Base-by-base conservation (phyloP, 2,888 invertebrate genomes). In the Willowsia nigromaculata region DNA sequence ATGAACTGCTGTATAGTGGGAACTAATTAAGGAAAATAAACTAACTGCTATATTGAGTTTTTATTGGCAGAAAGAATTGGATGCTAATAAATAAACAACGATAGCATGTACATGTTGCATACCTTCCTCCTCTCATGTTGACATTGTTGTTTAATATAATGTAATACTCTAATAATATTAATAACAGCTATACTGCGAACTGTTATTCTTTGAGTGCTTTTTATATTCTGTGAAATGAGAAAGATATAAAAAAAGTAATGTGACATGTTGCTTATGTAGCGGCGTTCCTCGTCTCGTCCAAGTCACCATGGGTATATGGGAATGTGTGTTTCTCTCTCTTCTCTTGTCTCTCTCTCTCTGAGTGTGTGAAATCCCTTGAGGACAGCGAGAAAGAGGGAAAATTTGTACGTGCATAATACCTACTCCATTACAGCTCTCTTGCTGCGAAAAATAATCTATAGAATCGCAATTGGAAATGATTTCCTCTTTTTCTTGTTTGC, bases 381-480 rank as follows among this genome's bases (percentile, higher is more conserved):
- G 25, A 71, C 25, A 27, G 13, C 1, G 59, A 30, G 27, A 33
- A 37, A 43, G 43, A 40, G 40, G 25, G 43, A 65, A 43, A 43
- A 40, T 25, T n/a, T 25, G 22, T 71, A 71, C 71, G 71, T 71
- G 71, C 43, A 40, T 71, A 71, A 43, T 71, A 71, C 33, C 25
- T 25, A 9, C 71, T 25, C 7, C 43, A 43, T 43, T 30, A 65
- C 62, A 25, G 40, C 71, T 7, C 4, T 25, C 40, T 11, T 43
- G 18, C 47, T 37, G 3, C 3, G 25, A 9, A 40, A 65, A 71
- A 43, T 5, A 43, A 33, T 71, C 43, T 43, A 40, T 25, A 15
- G 40, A 53, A 86, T 50, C 22, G 62, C 80, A 86, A 80, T 86
- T 78, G 80, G 85, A 86, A 68, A 33, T 53, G 86, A 68, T 68